Evolutionary conservation across 2,888 invertebrate species (phyloP).

Genomic region (Dicyrtomina minuta): DNA sequence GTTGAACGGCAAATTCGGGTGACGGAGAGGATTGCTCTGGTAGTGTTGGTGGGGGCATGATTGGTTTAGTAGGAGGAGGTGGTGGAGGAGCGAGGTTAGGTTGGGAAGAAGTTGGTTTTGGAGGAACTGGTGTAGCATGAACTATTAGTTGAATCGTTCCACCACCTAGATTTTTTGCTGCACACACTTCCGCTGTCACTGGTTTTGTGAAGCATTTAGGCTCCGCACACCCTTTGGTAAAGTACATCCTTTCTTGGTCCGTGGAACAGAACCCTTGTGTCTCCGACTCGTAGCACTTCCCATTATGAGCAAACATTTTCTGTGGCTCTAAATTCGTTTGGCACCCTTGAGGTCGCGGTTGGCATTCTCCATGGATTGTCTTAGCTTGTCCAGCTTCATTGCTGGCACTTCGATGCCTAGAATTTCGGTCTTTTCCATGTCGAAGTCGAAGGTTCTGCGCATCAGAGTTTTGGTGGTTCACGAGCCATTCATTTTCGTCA

Average conservation of each 20-base stretch:
- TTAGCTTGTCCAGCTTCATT: neutral
- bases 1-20: too few relatives aligned
- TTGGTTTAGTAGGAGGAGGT: too few relatives aligned
- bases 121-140: too few relatives aligned
- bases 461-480: neutral
- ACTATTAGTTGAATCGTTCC: too few relatives aligned
- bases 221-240: neutral
- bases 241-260: neutral
- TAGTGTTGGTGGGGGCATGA: too few relatives aligned
- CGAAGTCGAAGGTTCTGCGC: neutral
- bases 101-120: too few relatives aligned
- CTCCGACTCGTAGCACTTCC: slow-evolving; percentile 7
- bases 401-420: too few relatives aligned
- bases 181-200: neutral
- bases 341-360: slow-evolving; percentile 2
- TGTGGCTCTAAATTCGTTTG: neutral
- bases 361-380: neutral
- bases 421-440: neutral
- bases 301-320: neutral
- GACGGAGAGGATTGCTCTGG: too few relatives aligned
- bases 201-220: slow-evolving; percentile 1
- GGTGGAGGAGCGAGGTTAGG: too few relatives aligned
- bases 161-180: neutral
- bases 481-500: slow-evolving; percentile 14
- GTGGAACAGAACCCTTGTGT: slow-evolving; percentile 15